These are phyloP conservation scores for Phoeniculus purpureus DNA, from an alignment of 2,797 vertebrate genomes.

Conservation along the genomic window DNA sequence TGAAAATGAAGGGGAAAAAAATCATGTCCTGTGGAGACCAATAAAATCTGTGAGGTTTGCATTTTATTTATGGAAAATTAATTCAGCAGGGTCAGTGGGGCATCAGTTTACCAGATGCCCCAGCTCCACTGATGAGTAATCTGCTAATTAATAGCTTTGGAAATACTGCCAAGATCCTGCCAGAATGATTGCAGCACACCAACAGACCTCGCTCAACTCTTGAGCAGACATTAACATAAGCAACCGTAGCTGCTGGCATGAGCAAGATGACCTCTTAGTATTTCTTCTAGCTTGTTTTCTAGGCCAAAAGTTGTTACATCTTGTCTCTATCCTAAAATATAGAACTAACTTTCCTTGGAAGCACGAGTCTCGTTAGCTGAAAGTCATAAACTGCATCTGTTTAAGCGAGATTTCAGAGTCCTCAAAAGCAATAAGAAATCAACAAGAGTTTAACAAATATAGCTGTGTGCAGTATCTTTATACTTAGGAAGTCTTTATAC, in stretches of 20 bases:
- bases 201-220: neutral
- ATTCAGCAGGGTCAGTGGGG: slow-evolving; percentile 26
- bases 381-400: neutral
- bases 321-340: neutral
- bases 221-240: neutral
- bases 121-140: slow-evolving; percentile 38
- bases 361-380: neutral
- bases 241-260: neutral
- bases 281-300: neutral
- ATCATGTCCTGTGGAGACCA: neutral
- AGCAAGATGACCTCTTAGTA: neutral
- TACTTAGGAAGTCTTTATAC: neutral
- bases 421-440: slow-evolving; percentile 1
- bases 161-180: slow-evolving; percentile 30
- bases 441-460: neutral
- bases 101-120: slow-evolving; percentile 25
- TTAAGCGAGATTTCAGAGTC: neutral
- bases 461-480: neutral
- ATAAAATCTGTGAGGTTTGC: neutral
- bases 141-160: slow-evolving; percentile 58
- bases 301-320: neutral
- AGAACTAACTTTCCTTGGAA: neutral
- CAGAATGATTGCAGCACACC: slow-evolving; percentile 4
- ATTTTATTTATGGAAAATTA: slow-evolving; percentile 41
- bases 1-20: neutral